phyloP scores from a whole-genome alignment of 2,113 vertebrate species.

The Sturnira hondurensis region DNA sequence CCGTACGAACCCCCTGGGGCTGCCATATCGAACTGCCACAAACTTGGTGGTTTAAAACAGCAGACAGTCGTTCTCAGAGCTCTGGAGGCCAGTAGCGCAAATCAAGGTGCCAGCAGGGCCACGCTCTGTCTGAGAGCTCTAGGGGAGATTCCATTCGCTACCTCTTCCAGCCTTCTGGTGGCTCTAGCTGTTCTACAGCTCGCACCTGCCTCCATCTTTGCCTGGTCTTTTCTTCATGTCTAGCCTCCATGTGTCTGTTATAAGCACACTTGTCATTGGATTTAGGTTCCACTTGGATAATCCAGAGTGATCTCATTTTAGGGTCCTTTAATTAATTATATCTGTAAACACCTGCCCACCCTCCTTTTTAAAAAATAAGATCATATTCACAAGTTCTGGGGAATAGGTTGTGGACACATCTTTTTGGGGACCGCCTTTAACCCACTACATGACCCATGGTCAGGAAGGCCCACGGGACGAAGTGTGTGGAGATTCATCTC shows the following conservation, averaged over 20 bases:
- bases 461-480: neutral
- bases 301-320: neutral
- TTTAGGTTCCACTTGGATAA: neutral
- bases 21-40: neutral
- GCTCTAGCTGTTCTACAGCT: neutral
- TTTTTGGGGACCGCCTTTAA: neutral
- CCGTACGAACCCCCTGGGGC: neutral
- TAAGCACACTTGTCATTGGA: neutral
- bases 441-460: neutral
- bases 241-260: neutral
- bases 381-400: neutral
- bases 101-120: neutral
- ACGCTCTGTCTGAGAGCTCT: neutral
- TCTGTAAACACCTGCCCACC: neutral
- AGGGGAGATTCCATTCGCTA: neutral
- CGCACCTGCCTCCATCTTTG: neutral
- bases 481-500: neutral
- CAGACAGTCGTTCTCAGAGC: neutral
- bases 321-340: neutral
- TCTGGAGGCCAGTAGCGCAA: neutral
- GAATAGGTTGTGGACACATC: neutral
- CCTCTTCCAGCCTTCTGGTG: neutral
- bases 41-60: neutral
- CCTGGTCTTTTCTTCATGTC: neutral
- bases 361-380: neutral